These are phyloP conservation scores for Lontra canadensis DNA, from an alignment of 2,113 vertebrate genomes.

Conservation along the genomic window DNA sequence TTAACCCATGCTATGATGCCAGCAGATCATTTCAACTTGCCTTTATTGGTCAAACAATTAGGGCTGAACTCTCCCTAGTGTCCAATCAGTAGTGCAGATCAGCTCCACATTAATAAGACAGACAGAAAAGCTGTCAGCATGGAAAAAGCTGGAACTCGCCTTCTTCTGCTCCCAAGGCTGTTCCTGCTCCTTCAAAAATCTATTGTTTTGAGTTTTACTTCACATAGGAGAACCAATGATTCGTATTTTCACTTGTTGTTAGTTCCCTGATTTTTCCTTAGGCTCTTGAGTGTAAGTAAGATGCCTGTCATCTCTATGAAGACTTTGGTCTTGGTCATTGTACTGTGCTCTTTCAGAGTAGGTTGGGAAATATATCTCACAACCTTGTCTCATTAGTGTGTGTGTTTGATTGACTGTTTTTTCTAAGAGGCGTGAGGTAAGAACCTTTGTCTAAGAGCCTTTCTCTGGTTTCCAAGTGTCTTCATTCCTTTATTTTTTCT, in stretches of 20 bases:
- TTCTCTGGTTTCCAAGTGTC: neutral
- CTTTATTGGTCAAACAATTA: slow-evolving; percentile 70
- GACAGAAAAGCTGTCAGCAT: neutral
- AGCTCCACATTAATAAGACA: slow-evolving; percentile 49
- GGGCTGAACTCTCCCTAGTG: slow-evolving; percentile 51
- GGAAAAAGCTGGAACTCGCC: neutral
- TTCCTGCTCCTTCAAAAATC: neutral
- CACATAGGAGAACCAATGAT: neutral
- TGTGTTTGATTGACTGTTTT: neutral
- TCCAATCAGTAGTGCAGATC: neutral
- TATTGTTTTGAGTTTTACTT: neutral
- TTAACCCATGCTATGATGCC: neutral
- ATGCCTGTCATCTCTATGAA: neutral
- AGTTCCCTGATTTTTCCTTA: neutral
- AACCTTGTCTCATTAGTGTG: neutral
- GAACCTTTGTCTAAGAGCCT: neutral
- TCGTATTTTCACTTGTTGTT: neutral
- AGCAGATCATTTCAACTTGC: slow-evolving; percentile 36
- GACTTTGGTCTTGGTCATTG: neutral
- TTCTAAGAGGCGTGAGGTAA: neutral
- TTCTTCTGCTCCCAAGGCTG: neutral
- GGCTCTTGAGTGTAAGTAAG: neutral
- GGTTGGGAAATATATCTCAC: neutral
- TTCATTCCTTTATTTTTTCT: neutral
- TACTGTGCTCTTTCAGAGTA: neutral